A percentile compares a stretch with the other conserved stretches of the same genome.
Conservation (phyloP, 2,797 vertebrate genomes). For the Pseudopleuronectes americanus region DNA sequence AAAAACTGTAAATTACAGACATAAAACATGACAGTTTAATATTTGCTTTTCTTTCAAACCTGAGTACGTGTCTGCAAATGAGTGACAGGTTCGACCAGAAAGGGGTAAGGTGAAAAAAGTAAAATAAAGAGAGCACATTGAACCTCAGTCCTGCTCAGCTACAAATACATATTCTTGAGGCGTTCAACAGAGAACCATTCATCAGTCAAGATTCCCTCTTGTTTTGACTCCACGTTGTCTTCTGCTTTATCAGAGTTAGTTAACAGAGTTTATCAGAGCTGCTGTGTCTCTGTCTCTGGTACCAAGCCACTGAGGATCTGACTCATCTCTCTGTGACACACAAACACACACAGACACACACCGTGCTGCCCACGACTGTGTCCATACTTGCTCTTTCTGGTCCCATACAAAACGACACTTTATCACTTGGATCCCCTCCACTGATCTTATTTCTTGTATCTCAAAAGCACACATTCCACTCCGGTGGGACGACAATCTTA, state of each 20-base stretch:
- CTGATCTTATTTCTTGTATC: slow-evolving; percentile 19
- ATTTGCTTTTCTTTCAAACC: slow-evolving; percentile 62
- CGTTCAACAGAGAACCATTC: slow-evolving; percentile 51
- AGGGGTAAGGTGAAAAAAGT: slow-evolving; percentile 45
- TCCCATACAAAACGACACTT: slow-evolving; percentile 31
- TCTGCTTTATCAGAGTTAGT: slow-evolving; percentile 54
- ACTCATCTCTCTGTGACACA: slow-evolving; percentile 36
- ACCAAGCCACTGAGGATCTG: slow-evolving; percentile 27
- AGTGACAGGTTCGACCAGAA: slow-evolving; percentile 38
- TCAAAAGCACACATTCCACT: slow-evolving; percentile 34
- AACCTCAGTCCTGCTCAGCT: slow-evolving; percentile 44
- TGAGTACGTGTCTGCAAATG: slow-evolving; percentile 45
- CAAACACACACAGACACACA: slow-evolving; percentile 24
- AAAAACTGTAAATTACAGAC: slow-evolving; percentile 39
- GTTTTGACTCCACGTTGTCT: slow-evolving; percentile 64
- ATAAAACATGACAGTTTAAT: slow-evolving; percentile 48
- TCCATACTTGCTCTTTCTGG: slow-evolving; percentile 52
- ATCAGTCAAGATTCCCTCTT: slow-evolving; percentile 26
- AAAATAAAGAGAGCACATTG: slow-evolving; percentile 65
- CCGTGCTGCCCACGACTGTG: slow-evolving; percentile 38
- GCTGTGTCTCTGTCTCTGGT: slow-evolving; percentile 35
- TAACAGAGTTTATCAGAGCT: slow-evolving; percentile 58
- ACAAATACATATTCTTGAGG: slow-evolving; percentile 57
- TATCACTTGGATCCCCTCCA: slow-evolving; percentile 22
- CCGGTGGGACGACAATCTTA: slow-evolving; percentile 17